Evolutionary conservation across 2,888 invertebrate genomes (phyloP), one percentile per base, ranked within the genome.

Genomic region (Apomyelois bistriatella): DNA sequence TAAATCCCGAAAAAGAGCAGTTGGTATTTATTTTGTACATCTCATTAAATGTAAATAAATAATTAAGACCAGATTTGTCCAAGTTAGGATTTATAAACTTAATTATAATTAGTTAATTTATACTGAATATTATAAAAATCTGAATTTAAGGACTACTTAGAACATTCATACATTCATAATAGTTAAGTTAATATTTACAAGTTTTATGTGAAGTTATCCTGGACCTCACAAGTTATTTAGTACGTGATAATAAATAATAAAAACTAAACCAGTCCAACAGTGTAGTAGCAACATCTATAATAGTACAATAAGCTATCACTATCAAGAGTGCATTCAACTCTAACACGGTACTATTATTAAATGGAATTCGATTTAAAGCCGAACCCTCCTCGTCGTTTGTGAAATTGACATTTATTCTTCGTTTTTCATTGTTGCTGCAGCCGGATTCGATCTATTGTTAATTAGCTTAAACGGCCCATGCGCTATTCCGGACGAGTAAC

Each of bases 321-420:
- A 87, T 84, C 80, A 78, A 78, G 82, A 87, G 89, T 85, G 79
- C 89, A 80, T 89, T 89, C 89, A 89, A 88, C 89, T 89, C 86
- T 74, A 81, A 80, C 79, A 76, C 79, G 74, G 74, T 82, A 85
- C 89, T 88, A 89, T 89, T 88, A 89, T 89, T 89, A 87, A 86
- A 87, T 83, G 84, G 88, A 85, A 86, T 88, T 89, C 89, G 89
- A 89, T 89, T 87, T 87, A 85, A 83, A 88, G 79, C 83, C 84
- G 85, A 88, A 83, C 88, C 87, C 88, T 87, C 89, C 84, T 85
- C 79, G 87, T 80, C 87, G 88, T 87, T 89, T 88, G 87, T 85
- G 87, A 88, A 87, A 89, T 88, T 89, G 89, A 86, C 89, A 89
- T 89, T 89, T 88, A 89, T 89, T 88, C 88, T 89, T 89, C 88